Evolutionary conservation across 1,140 invertebrate species (phyloP).

Genomic region (Pogonognathellus flavescens): DNA sequence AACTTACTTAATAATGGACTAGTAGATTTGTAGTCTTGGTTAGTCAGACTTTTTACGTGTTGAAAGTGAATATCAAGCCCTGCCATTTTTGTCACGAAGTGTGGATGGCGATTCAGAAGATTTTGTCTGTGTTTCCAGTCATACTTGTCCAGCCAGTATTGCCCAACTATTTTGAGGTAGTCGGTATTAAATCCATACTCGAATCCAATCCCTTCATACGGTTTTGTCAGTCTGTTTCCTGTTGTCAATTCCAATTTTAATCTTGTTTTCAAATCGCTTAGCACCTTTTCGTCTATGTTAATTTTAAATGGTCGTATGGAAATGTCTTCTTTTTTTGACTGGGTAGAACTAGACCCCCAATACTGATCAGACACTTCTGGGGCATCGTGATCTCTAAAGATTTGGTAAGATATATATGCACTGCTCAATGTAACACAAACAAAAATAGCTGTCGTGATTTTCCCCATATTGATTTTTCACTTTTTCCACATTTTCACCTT

Average conservation of each 20-base stretch:
- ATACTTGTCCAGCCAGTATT: constrained; percentile 75
- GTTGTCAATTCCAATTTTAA: constrained; percentile 72
- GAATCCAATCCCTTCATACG: constrained; percentile 80
- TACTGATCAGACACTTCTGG: constrained; percentile 13
- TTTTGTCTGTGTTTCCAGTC: constrained; percentile 72
- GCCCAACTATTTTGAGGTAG: constrained; percentile 78
- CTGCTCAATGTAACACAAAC: not conserved
- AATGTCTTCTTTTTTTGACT: constrained; percentile 42
- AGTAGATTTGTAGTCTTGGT: constrained; percentile 54
- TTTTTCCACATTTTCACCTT: not conserved
- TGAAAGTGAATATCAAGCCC: constrained; percentile 71
- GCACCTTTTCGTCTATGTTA: constrained; percentile 70
- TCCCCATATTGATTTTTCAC: constrained; percentile 2
- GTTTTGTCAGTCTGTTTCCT: constrained; percentile 70
- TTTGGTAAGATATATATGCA: constrained; percentile 6
- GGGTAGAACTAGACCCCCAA: constrained; percentile 48
- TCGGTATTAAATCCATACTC: constrained; percentile 83
- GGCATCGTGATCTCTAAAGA: constrained; percentile 32
- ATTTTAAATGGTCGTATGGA: constrained; percentile 50
- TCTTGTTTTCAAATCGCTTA: constrained; percentile 76
- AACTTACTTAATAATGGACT: constrained; percentile 7
- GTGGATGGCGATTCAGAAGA: constrained; percentile 70
- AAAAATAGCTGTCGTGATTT: not conserved
- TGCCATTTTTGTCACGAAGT: constrained; percentile 73
- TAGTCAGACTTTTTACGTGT: constrained; percentile 67